phyloP scores from a whole-genome alignment of 2,797 vertebrate genomes.

The Loris lydekkerianus region DNA sequence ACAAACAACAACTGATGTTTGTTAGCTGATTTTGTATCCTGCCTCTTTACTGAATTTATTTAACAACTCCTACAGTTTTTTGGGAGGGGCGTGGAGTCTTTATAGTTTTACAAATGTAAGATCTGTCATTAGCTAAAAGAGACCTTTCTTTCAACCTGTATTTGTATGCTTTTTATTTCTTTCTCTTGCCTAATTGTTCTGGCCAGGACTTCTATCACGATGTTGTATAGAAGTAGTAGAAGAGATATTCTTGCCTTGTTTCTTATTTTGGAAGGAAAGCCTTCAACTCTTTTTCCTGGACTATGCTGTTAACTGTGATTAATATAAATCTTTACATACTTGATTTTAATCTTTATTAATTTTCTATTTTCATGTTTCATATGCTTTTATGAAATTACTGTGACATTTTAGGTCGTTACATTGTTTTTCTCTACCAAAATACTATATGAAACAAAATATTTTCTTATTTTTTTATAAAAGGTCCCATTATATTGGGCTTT shows the following conservation, averaged over 20 bases:
- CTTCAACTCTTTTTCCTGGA: background rate
- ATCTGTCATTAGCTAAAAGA: background rate
- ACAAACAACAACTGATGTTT: background rate
- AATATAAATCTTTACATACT: slow-evolving; percentile 1
- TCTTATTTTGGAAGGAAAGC: background rate
- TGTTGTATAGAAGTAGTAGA: background rate
- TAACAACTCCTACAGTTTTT: background rate
- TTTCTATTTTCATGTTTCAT: slow-evolving; percentile 75
- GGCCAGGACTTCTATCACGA: background rate
- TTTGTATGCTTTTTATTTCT: background rate
- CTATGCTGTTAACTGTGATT: background rate
- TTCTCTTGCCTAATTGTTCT: background rate
- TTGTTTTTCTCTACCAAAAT: background rate
- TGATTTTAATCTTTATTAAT: slow-evolving; percentile 82
- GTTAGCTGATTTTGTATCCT: background rate
- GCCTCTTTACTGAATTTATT: background rate
- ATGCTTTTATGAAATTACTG: slow-evolving; percentile 50
- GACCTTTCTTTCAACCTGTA: background rate
- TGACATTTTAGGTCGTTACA: slow-evolving; percentile 59
- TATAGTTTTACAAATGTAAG: background rate
- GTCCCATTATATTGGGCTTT: background rate
- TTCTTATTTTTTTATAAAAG: background rate
- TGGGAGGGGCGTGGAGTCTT: background rate
- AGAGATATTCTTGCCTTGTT: background rate
- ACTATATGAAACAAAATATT: slow-evolving; percentile 22